Percentiles rank a stretch among this genome's conserved stretches.
Conservation (phyloP, 2,113 vertebrate genomes). For the Eidolon helvum region DNA sequence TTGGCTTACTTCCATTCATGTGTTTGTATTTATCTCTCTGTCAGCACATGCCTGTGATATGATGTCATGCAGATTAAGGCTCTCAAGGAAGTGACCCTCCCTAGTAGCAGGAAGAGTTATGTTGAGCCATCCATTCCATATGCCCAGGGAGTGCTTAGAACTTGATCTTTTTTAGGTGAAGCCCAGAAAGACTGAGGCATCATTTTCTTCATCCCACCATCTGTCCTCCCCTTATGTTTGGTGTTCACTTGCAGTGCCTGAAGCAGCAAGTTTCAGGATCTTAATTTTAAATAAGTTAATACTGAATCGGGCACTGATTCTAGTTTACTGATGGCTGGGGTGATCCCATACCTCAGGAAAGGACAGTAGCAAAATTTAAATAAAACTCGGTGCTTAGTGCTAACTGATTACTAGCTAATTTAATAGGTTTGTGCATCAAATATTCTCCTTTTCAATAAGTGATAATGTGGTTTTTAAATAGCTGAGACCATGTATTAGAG, state of each 20-base stretch:
- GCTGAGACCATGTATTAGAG: not conserved
- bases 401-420: conserved; percentile 2
- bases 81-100: not conserved
- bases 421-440: not conserved
- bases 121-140: not conserved
- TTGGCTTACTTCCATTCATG: not conserved
- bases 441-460: not conserved
- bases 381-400: not conserved
- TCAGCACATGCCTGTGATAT: not conserved
- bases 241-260: not conserved
- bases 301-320: not conserved
- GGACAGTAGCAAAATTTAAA: not conserved
- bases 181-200: not conserved
- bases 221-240: not conserved
- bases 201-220: not conserved
- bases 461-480: not conserved
- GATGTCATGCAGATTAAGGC: not conserved
- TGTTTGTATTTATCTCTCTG: not conserved
- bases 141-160: not conserved
- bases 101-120: not conserved
- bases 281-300: not conserved
- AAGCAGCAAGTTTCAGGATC: not conserved
- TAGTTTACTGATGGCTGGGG: not conserved
- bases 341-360: not conserved
- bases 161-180: not conserved